Percentiles rank a stretch among this genome's conserved stretches.
phyloP scores from a whole-genome alignment of 2,888 invertebrate genomes.

The Mesorhabditis spiculigera region DNA sequence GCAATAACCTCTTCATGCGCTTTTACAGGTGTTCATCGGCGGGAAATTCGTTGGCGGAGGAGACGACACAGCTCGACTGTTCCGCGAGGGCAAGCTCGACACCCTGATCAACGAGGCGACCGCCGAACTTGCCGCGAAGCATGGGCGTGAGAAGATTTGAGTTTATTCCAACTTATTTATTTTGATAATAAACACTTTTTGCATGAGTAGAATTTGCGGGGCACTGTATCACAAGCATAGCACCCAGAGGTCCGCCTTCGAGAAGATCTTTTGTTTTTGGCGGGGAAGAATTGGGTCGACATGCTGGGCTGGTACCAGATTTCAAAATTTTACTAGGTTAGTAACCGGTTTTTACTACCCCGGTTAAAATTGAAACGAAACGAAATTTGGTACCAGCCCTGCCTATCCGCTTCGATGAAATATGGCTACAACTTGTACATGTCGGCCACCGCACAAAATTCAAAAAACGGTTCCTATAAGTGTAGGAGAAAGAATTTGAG shows the following conservation, averaged over 20 bases:
- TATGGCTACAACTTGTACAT: background rate
- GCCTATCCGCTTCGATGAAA: background rate
- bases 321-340: no score
- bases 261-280: no score
- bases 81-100: background rate
- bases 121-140: background rate
- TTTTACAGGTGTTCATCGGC: background rate
- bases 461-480: no score
- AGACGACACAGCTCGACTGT: background rate
- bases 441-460: background rate
- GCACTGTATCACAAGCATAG: no score
- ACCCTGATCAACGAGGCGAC: background rate
- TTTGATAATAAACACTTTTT: background rate
- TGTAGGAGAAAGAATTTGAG: no score
- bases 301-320: no score
- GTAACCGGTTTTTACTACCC: no score
- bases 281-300: no score
- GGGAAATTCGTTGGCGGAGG: background rate
- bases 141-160: background rate
- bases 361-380: no score
- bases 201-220: background rate
- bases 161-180: background rate
- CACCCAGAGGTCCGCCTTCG: no score
- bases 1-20: no score
- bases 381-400: no score